Conservation (phyloP, 2,888 invertebrate genomes). For the Oxytorus armatus region DNA sequence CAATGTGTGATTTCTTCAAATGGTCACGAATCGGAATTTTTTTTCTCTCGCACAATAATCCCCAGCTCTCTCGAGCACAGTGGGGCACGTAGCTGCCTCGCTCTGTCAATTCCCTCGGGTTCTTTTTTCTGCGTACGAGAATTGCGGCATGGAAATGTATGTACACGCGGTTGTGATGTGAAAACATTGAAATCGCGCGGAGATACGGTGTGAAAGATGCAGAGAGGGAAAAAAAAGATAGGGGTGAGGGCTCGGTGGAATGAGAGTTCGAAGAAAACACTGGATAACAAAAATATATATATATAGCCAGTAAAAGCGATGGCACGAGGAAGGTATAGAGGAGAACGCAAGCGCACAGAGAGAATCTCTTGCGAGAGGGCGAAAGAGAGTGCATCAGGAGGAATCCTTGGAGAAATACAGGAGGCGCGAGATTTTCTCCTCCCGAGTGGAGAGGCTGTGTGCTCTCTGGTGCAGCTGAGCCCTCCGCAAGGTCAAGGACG, state of each 20-base stretch:
- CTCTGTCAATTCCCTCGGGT: too few species aligned
- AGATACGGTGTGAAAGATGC: constrained; percentile 30
- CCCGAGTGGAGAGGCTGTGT: constrained; percentile 47
- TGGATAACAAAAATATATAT: constrained; percentile 42
- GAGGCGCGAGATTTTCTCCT: constrained; percentile 41
- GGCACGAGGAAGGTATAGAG: constrained; percentile 16
- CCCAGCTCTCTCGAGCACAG: too few species aligned
- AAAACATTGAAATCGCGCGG: too few species aligned
- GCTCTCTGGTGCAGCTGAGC: constrained; percentile 70
- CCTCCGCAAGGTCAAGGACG: constrained; percentile 78
- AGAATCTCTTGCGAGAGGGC: constrained; percentile 52
- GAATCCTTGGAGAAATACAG: constrained; percentile 72
- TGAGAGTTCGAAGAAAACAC: constrained; percentile 43
- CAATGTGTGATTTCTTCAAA: too few species aligned
- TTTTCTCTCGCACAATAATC: too few species aligned
- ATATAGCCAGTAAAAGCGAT: constrained; percentile 27
- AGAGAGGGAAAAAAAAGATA: constrained; percentile 8
- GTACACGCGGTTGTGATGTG: too few species aligned
- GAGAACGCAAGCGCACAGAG: constrained; percentile 47
- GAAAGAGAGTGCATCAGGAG: constrained; percentile 68
- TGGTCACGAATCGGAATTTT: too few species aligned
- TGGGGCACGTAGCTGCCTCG: too few species aligned
- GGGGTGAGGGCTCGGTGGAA: too few species aligned
- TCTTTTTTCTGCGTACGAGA: too few species aligned
- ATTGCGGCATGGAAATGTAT: too few species aligned